Percentiles rank a stretch among this genome's conserved stretches.
These are phyloP conservation scores for Euura lappo DNA, from an alignment of 1,140 invertebrate genomes.

Conservation along the genomic window DNA sequence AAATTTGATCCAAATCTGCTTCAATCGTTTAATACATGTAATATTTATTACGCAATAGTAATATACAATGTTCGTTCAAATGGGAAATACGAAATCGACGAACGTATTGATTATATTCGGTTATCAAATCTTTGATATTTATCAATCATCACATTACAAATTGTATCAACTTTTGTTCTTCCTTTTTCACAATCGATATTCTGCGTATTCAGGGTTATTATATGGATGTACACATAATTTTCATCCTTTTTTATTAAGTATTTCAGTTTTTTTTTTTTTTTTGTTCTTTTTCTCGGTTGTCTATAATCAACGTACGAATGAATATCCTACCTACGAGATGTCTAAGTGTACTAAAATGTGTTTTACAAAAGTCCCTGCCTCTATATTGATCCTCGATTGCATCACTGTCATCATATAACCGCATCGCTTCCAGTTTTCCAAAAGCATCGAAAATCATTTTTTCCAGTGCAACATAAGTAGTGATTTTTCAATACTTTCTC, in stretches of 20 bases:
- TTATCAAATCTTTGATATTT: too few relatives aligned
- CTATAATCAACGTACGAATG: not conserved
- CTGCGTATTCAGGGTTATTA: not conserved
- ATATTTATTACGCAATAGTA: constrained; percentile 3
- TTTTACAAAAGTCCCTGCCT: not conserved
- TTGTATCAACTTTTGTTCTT: too few relatives aligned
- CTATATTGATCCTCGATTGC: not conserved
- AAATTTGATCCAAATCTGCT: too few relatives aligned
- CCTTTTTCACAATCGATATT: not conserved
- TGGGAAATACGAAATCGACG: not conserved
- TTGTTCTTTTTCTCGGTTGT: not conserved
- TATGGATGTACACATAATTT: not conserved
- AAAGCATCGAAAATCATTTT: not conserved
- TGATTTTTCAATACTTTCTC: too few relatives aligned
- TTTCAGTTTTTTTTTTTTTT: not conserved
- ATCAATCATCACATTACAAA: too few relatives aligned
- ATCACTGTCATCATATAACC: not conserved
- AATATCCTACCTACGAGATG: not conserved
- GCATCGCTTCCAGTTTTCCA: too few relatives aligned
- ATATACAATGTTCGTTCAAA: not conserved
- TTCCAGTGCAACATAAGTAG: not conserved
- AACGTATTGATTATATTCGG: not conserved
- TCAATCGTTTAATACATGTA: not conserved
- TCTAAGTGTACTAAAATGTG: not conserved
- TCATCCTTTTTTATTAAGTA: not conserved